These are phyloP conservation scores for Onthophagus taurus DNA, from an alignment of 1,140 invertebrate species.

Conservation along the genomic window DNA sequence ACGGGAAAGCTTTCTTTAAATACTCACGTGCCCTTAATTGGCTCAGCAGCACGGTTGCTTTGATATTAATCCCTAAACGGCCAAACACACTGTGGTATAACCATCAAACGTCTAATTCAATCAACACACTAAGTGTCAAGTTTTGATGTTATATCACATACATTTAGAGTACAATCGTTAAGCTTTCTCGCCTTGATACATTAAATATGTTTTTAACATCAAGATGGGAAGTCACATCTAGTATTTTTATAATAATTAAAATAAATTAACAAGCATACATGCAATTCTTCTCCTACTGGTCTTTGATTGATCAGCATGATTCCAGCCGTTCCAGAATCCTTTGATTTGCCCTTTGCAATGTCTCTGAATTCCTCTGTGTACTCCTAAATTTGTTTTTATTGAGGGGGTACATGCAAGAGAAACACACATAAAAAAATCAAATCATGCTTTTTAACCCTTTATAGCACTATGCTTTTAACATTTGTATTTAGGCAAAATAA, in stretches of 20 bases:
- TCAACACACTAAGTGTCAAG: not conserved
- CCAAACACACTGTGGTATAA: too few relatives aligned
- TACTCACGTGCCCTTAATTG: too few relatives aligned
- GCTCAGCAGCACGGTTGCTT: too few relatives aligned
- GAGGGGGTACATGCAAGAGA: conserved; percentile 29
- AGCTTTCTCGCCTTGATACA: not conserved
- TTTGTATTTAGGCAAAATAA: too few relatives aligned
- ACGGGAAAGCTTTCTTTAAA: too few relatives aligned
- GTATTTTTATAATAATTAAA: too few relatives aligned
- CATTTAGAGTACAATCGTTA: not conserved
- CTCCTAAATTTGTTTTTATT: conserved; percentile 76
- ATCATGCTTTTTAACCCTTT: too few relatives aligned
- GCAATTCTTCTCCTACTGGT: conserved; percentile 87
- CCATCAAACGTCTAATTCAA: conserved; percentile 1
- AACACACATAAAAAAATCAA: too few relatives aligned
- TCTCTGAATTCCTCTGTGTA: conserved; percentile 94
- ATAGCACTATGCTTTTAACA: too few relatives aligned
- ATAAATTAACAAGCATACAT: conserved; percentile 57
- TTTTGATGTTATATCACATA: not conserved
- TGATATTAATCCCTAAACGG: too few relatives aligned
- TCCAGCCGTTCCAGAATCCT: conserved; percentile 79
- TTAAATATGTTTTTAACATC: not conserved
- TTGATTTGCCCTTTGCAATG: conserved; percentile 88
- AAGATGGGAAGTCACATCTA: too few relatives aligned
- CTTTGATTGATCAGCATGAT: conserved; percentile 96